Base-by-base conservation (phyloP, 1,140 invertebrate genomes). In the Cherax destructor region DNA sequence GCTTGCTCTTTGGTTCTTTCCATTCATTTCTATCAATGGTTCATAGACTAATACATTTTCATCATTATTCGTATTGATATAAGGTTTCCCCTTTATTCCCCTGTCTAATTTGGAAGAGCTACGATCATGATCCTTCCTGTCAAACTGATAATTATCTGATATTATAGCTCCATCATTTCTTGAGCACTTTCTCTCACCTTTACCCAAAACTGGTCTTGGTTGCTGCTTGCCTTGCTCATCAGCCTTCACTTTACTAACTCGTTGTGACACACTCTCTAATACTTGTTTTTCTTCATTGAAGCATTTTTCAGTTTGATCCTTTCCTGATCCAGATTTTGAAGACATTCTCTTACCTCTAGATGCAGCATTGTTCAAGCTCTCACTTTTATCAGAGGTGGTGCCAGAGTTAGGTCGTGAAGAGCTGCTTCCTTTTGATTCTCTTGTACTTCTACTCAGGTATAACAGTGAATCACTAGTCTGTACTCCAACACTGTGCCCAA, bases 391-490 rank as follows among this genome's bases (percentile, higher is more conserved):
- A 74, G n/a, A 21, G 24, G 24, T 30, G 30, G 24, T 74, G 24
- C 1, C 11, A 74, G 69, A 74, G 30, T n/a, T 74, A 7, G 69
- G 69, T 74, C 5, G 9, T 9, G 24, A 74, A 74, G 69, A 74
- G 11, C 16, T 24, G 9, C 50, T 81, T 24, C 4, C 79, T 18
- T 80, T 24, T 59, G 47, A 59, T 83, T 83, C 21, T 16, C 41
- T 89, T 50, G 69, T 16, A 24, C 81, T 84, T 47, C 65, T 80
- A 49, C 11, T 30, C 18, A 69, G 10, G 24, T 77, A 79, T 78
- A 91, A 50, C 30, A 91, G 50, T 85, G 89, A 91, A 11, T 85
- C 83, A 78, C 89, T 59, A 52, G 89, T 91, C 74, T 91, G 89
- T 49, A 91, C 65, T 18, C 83, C 81, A 65, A 91, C 59, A 79